Percentiles rank a stretch among this genome's conserved stretches.
These are phyloP conservation scores for Macrobrachium rosenbergii DNA, from an alignment of 1,140 invertebrate genomes.

Conservation along the genomic window DNA sequence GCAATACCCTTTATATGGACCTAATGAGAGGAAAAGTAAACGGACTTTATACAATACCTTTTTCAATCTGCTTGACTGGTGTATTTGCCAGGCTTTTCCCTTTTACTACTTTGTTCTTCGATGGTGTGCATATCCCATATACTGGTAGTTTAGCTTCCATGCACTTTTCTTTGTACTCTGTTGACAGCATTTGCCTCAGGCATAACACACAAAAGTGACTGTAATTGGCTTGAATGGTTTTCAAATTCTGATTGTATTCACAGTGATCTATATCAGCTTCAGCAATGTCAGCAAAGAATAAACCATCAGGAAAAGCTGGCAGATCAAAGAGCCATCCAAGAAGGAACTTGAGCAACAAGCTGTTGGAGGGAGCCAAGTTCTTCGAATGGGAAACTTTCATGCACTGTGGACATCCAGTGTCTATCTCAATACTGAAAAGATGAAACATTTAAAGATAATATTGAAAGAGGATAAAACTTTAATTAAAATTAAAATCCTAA, in stretches of 20 bases:
- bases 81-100: no score
- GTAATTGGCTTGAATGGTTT: slow-evolving; percentile 28
- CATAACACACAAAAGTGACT: slow-evolving; percentile 32
- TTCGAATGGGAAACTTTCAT: slow-evolving; percentile 37
- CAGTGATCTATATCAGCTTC: slow-evolving; percentile 52
- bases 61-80: no score
- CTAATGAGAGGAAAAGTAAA: no score
- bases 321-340: slow-evolving; percentile 84
- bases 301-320: slow-evolving; percentile 74
- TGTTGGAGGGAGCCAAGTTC: slow-evolving; percentile 68
- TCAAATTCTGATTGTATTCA: slow-evolving; percentile 47
- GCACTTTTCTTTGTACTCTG: neutral
- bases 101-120: no score
- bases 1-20: no score
- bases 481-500: neutral
- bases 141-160: neutral
- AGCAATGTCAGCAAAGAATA: slow-evolving; percentile 49
- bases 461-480: neutral
- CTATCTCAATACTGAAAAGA: slow-evolving; percentile 18
- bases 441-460: slow-evolving; percentile 26
- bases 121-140: no score
- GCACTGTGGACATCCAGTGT: slow-evolving; percentile 67
- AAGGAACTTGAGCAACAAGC: slow-evolving; percentile 76
- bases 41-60: no score
- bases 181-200: slow-evolving; percentile 3